These are phyloP conservation scores for Cyanocitta stelleri DNA, from an alignment of 2,113 vertebrate genomes.

Conservation along the genomic window DNA sequence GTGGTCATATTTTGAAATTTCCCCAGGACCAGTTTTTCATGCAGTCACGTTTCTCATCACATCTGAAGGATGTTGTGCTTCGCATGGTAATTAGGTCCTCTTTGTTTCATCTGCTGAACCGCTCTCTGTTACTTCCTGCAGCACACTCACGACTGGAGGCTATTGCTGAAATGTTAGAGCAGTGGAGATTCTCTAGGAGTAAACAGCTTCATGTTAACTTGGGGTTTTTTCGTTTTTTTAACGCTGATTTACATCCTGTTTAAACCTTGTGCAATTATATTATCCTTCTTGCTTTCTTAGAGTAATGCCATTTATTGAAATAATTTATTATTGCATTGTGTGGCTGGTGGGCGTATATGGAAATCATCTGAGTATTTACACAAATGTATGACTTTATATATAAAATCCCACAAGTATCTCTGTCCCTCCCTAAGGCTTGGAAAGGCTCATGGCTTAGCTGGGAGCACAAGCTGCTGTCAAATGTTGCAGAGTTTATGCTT, in stretches of 20 bases:
- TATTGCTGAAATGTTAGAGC: constrained; percentile 49
- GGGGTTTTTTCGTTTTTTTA: background rate
- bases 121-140: constrained; percentile 63
- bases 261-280: constrained; percentile 44
- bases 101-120: constrained; percentile 79
- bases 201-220: constrained; percentile 36
- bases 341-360: background rate
- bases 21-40: constrained; percentile 75
- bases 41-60: constrained; percentile 82
- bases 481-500: background rate
- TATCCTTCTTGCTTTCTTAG: constrained; percentile 20
- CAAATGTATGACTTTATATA: background rate
- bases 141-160: constrained; percentile 55
- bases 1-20: constrained; percentile 83
- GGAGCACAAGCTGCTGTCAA: background rate
- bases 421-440: constrained; percentile 13
- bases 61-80: constrained; percentile 82
- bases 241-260: constrained; percentile 47
- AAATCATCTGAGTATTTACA: constrained; percentile 43
- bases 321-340: constrained; percentile 19
- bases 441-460: constrained; percentile 12
- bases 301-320: constrained; percentile 32
- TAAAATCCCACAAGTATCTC: background rate
- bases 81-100: constrained; percentile 84
- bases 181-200: constrained; percentile 34